Conservation (phyloP, 64 coral and sea anemone species). For the Trachythela sp. region DNA sequence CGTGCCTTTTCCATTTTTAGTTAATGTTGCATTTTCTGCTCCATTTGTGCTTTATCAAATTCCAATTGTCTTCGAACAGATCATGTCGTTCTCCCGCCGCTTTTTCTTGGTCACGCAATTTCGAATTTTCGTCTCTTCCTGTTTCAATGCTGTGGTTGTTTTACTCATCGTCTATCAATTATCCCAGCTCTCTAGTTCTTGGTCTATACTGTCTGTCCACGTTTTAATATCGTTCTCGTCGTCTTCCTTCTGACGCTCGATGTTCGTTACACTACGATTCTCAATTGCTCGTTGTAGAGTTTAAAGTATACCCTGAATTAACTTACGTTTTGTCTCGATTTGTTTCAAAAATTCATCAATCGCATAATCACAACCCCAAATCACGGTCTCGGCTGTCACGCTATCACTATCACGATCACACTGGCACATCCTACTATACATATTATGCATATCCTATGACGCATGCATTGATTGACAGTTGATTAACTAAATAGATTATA, state of each 20-base stretch:
- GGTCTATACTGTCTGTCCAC: slow-evolving; percentile 30
- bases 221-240: slow-evolving; percentile 17
- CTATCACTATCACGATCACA: too few relatives aligned
- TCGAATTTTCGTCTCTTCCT: slow-evolving; percentile 12
- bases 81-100: background rate
- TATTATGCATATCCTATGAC: too few relatives aligned
- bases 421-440: too few relatives aligned
- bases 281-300: background rate
- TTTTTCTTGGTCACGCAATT: slow-evolving; percentile 22
- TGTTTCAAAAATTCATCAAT: slow-evolving; percentile 6
- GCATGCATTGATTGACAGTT: too few relatives aligned
- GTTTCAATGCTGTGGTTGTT: background rate
- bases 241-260: slow-evolving; percentile 39
- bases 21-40: background rate
- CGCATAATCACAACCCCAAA: too few relatives aligned
- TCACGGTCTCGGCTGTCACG: too few relatives aligned
- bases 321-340: slow-evolving; percentile 29
- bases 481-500: too few relatives aligned
- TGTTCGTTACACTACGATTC: slow-evolving; percentile 22
- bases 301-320: background rate
- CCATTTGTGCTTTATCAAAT: slow-evolving; percentile 29
- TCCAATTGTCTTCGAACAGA: slow-evolving; percentile 34
- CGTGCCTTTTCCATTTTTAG: slow-evolving; percentile 18
- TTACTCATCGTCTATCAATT: background rate
- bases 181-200: slow-evolving; percentile 15